Evolutionary conservation across 2,113 vertebrate species (phyloP), one percentile per base, ranked within the genome.

Genomic region (Hyperopisus bebe): DNA sequence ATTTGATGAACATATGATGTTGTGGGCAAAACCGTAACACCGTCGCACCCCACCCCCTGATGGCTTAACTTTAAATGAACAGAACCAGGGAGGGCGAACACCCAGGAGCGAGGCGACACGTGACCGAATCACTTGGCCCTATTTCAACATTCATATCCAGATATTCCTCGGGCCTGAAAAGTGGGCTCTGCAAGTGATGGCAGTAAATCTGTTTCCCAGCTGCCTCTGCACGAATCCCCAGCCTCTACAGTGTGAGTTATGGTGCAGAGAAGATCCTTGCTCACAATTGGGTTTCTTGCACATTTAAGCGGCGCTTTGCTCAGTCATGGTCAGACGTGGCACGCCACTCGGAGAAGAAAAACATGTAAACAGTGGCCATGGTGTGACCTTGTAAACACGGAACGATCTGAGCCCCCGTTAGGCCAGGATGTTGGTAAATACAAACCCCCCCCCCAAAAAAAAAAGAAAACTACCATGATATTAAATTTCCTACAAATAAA

Each of bases 341-440:
- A 92, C 88, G 92, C 91, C 94, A 92, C 94, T 93, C 96, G 86
- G 48, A 86, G 74, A 11, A 42, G 17, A 58, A 24, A 8, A 96
- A 95, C 95, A 95, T 96, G 94, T 97, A 97, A 98, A 97, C 97
- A 97, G 97, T 94, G 95, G 94, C 95, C 94, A 95, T 96, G 97
- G 96, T 97, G 96, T 96, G 96, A 97, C 97, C 98, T 98, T 95
- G 97, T 98, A 97, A 98, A 98, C 96, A 97, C 95, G 91, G 94
- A 96, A 96, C 96, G 97, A 97, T 97, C 97, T 95, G 91, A 95
- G 97, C 98, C 97, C 93, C 94, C 94, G 95, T 95, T 95, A 95
- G 94, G 95, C 94, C 93, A 94, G 95, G 94, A 95, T 97, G 96
- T 97, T 98, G 98, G 98, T 99, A 98, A 99, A 98, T 97, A 97